Percentiles rank a stretch among this genome's conserved stretches.
phyloP scores from a whole-genome alignment of 2,797 vertebrate species.

The Rhabdophis nuchalis region DNA sequence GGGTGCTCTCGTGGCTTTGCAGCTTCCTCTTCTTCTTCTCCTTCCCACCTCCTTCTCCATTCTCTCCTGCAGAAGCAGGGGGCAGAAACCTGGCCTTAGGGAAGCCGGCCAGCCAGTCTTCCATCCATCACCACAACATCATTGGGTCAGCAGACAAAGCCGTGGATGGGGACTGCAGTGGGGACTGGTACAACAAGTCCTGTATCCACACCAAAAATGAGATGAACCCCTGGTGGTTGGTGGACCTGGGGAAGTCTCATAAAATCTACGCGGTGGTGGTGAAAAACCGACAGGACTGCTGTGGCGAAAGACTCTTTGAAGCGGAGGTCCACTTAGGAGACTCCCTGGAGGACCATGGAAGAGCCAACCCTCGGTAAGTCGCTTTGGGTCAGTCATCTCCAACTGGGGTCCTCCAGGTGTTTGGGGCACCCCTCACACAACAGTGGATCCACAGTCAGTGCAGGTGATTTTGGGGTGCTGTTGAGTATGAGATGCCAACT shows the following conservation, averaged over 20 bases:
- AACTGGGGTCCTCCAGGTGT: not conserved
- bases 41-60: not conserved
- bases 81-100: not conserved
- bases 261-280: conserved; percentile 28
- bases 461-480: not conserved
- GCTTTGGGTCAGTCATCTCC: not conserved
- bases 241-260: conserved; percentile 6
- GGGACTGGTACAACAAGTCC: not conserved
- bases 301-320: not conserved
- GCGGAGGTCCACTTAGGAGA: conserved; percentile 27
- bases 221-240: conserved; percentile 31
- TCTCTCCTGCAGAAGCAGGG: not conserved
- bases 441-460: not conserved
- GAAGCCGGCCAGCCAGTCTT: not conserved
- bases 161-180: conserved; percentile 20
- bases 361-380: not conserved
- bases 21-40: not conserved
- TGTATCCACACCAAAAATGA: conserved; percentile 34
- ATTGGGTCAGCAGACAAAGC: conserved; percentile 18
- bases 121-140: not conserved
- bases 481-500: not conserved
- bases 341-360: not conserved
- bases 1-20: no score
- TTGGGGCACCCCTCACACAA: not conserved
- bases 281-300: conserved; percentile 24